Evolutionary conservation across 2,797 vertebrate genomes (phyloP).

Genomic region (Sciaenops ocellatus): DNA sequence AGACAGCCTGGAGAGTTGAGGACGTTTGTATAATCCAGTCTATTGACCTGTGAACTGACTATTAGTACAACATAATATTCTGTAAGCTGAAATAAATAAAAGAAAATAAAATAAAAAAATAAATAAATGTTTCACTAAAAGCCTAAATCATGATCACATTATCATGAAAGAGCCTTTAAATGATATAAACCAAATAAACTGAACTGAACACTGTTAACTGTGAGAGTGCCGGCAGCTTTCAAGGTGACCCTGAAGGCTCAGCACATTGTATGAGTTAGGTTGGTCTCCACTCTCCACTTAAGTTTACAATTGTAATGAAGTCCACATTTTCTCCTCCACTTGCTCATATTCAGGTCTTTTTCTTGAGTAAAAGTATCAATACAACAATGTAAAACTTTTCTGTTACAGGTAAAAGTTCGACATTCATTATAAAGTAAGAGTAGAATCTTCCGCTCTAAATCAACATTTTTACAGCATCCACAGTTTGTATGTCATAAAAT

Average conservation of each 20-base stretch:
- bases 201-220: not conserved
- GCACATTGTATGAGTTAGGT: not conserved
- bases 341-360: not conserved
- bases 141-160: constrained; percentile 31
- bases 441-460: too few relatives aligned
- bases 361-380: not conserved
- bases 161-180: constrained; percentile 12
- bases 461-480: too few relatives aligned
- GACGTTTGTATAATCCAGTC: constrained; percentile 36
- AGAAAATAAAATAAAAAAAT: too few relatives aligned
- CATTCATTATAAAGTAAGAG: too few relatives aligned
- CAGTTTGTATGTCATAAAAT: too few relatives aligned
- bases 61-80: constrained; percentile 37
- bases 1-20: constrained; percentile 8
- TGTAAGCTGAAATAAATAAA: constrained; percentile 40
- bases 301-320: not conserved
- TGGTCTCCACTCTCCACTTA: not conserved
- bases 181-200: too few relatives aligned
- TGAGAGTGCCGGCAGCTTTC: not conserved
- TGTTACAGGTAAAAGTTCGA: not conserved
- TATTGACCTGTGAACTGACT: constrained; percentile 42
- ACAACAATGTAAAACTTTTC: not conserved
- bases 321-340: not conserved
- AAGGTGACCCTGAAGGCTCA: not conserved
- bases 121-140: constrained; percentile 25